Base-by-base conservation (phyloP, 2,888 invertebrate genomes). In the Acanthoscelides obtectus region DNA sequence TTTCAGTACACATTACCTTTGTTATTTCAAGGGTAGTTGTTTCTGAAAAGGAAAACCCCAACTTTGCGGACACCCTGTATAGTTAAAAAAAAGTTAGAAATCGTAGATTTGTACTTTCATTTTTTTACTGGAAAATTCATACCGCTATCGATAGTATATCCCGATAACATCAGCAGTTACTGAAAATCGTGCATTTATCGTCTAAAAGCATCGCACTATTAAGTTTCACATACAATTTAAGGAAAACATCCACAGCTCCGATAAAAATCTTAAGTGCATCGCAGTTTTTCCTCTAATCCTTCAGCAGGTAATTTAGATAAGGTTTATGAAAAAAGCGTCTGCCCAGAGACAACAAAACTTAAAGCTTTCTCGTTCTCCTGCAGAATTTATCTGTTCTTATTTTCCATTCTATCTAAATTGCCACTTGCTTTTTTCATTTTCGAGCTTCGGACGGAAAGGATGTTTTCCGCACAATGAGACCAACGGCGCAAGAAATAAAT, bases 391-490 rank as follows among this genome's bases (percentile, higher is more conserved):
- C 69, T 64, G 64, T 63, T 22, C 72, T 68, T 72, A 68, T 73
- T 73, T 71, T 67, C 65, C 68, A 70, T 71, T 68, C 70, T 71
- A 73, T 70, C 73, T 72, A 69, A 73, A 73, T 70, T 72, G 70
- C 72, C 63, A 65, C 68, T 27, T 20, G 67, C 22, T 27, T 72
- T 72, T 67, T 69, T 66, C 68, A 70, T 71, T 72, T 73, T 72
- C 22, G 67, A 67, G 45, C 45, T 45, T 45, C 12, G 1, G 45
- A 12, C 45, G 12, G 17, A 45, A 45, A 45, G 17, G 45, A 45
- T 45, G 17, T 45, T 45, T 45, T 45, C 45, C 45, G 8, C 45
- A 45, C 45, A 45, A 45, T 45, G 45, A 45, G 45, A 45, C 45
- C 45, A 12, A 45, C 12, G 45, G 45, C 17, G 45, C 12, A 45